Evolutionary conservation across 2,113 vertebrate species (phyloP).

Genomic region (Leucopternis melanops): DNA sequence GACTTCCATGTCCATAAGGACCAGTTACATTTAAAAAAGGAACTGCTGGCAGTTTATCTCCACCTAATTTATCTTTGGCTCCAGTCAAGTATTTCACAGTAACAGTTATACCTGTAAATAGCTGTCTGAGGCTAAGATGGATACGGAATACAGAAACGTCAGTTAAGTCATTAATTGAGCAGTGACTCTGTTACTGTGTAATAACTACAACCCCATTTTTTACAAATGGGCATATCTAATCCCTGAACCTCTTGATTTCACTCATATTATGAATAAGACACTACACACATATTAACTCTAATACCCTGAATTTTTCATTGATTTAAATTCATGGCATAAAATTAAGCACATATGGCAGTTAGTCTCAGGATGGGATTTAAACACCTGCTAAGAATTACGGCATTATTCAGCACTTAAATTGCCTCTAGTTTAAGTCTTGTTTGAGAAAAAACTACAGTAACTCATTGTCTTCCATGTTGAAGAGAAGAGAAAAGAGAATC

Average conservation of each 20-base stretch:
- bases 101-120: not conserved
- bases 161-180: not conserved
- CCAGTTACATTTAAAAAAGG: not conserved
- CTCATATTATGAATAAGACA: not conserved
- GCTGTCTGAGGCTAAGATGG: not conserved
- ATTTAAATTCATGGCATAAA: not conserved
- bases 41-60: not conserved
- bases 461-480: not conserved
- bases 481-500: too few relatives aligned
- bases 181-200: not conserved
- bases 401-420: not conserved
- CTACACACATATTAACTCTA: not conserved
- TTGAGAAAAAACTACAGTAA: not conserved
- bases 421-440: not conserved
- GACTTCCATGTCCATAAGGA: not conserved
- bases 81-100: not conserved
- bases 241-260: not conserved
- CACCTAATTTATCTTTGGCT: not conserved
- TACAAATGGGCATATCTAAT: not conserved
- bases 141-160: not conserved
- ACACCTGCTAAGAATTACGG: not conserved
- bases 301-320: not conserved
- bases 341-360: not conserved
- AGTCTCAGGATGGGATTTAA: not conserved
- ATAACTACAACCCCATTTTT: not conserved